Conservation (phyloP, 2,797 vertebrate genomes). For the Brachymystax lenok region DNA sequence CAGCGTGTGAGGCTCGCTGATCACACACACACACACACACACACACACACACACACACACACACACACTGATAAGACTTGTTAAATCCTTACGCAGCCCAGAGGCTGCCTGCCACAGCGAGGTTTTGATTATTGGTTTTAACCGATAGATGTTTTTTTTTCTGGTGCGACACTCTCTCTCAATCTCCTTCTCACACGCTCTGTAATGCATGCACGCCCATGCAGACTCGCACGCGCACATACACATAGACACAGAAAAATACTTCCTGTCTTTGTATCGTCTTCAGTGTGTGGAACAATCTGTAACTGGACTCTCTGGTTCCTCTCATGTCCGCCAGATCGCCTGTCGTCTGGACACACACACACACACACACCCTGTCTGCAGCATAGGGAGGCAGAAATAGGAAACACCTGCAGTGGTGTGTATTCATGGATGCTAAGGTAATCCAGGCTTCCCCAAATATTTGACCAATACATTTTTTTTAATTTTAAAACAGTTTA, state of each 20-base stretch:
- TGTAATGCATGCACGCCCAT: too few relatives aligned
- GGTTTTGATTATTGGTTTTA: conserved; percentile 30
- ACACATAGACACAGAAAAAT: background rate
- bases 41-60: background rate
- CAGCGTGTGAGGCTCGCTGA: background rate
- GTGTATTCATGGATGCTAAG: too few relatives aligned
- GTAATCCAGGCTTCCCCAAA: too few relatives aligned
- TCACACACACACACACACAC: background rate
- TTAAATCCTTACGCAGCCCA: conserved; percentile 34
- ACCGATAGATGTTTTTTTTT: conserved; percentile 1
- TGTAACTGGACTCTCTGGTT: background rate
- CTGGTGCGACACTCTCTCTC: background rate
- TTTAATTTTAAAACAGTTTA: too few relatives aligned
- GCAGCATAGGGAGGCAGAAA: conserved; percentile 16
- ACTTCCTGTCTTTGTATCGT: background rate
- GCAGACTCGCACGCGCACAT: too few relatives aligned
- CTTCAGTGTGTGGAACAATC: background rate
- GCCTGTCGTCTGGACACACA: conserved; percentile 4
- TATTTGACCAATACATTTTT: too few relatives aligned
- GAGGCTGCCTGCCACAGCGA: conserved; percentile 33
- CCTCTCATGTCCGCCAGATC: background rate
- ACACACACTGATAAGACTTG: conserved; percentile 38
- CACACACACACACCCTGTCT: background rate
- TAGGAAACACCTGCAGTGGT: conserved; percentile 24
- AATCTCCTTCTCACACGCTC: too few relatives aligned